Conservation (phyloP, 1,140 invertebrate species). For the Apis dorsata region DNA sequence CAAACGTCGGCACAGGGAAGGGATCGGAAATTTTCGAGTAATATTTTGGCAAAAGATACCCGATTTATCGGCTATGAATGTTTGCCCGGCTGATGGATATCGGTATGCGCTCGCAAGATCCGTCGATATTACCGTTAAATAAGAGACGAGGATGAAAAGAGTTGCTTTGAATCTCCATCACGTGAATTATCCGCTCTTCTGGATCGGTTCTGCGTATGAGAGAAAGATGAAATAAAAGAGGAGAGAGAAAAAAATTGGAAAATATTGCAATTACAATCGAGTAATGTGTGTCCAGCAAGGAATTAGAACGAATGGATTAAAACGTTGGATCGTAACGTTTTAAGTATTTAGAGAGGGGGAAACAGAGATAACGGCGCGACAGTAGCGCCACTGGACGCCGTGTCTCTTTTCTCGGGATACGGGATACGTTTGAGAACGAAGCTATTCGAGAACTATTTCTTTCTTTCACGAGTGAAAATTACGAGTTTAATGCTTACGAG, state of each 20-base stretch:
- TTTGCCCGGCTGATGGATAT: conserved; percentile 13
- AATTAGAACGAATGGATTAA: not conserved
- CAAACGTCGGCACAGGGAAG: not conserved
- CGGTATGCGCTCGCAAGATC: not conserved
- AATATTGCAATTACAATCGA: not conserved
- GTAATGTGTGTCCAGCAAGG: not conserved
- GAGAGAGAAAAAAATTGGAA: not conserved
- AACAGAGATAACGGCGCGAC: not conserved
- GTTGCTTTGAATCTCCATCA: not conserved
- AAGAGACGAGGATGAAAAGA: not conserved
- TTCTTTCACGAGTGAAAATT: not conserved
- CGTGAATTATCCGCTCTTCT: not conserved
- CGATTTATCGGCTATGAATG: conserved; percentile 19
- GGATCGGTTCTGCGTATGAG: too few relatives aligned
- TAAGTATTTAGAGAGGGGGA: not conserved
- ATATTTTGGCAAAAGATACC: not conserved
- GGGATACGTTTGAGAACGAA: too few relatives aligned
- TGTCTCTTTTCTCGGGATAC: too few relatives aligned
- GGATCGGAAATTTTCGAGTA: conserved; percentile 14
- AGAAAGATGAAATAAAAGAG: not conserved
- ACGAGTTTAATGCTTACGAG: too few relatives aligned
- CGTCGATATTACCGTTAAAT: not conserved
- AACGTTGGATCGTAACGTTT: not conserved
- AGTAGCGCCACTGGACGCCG: not conserved
- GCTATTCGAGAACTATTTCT: not conserved